A percentile compares a stretch with the other conserved stretches of the same genome.
Evolutionary conservation across 2,888 invertebrate species (phyloP).

Genomic region (Ectemnius continuus): DNA sequence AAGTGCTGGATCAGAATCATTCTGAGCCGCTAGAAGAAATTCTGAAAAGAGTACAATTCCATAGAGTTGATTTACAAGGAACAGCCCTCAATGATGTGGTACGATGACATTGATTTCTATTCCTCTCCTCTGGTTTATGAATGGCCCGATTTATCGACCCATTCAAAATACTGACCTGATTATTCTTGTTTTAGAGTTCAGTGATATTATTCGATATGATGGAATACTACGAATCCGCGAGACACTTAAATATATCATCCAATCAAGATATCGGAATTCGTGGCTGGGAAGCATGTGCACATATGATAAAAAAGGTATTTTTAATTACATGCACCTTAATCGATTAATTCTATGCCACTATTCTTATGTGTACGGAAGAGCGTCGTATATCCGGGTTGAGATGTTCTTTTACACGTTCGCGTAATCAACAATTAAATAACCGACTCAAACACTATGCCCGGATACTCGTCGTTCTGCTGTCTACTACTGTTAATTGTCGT

Average conservation of each 20-base stretch:
- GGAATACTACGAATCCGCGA: slow-evolving; percentile 92
- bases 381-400: too few species aligned
- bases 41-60: slow-evolving; percentile 87
- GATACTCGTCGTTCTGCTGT: too few species aligned
- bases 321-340: slow-evolving; percentile 9
- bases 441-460: too few species aligned
- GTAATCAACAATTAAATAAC: too few species aligned
- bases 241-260: slow-evolving; percentile 86
- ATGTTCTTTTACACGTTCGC: too few species aligned
- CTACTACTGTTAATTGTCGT: too few species aligned
- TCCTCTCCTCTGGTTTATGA: not conserved
- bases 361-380: slow-evolving; percentile 1
- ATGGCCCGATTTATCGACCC: not conserved
- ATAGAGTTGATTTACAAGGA: slow-evolving; percentile 84
- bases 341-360: not conserved
- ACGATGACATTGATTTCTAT: slow-evolving; percentile 62
- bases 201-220: slow-evolving; percentile 94
- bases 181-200: slow-evolving; percentile 74
- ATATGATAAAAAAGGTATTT: slow-evolving; percentile 87
- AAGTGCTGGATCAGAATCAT: slow-evolving; percentile 83
- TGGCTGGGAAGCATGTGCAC: slow-evolving; percentile 91
- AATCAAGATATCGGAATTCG: slow-evolving; percentile 87
- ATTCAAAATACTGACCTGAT: not conserved
- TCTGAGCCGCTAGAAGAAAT: slow-evolving; percentile 92
- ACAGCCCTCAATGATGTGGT: slow-evolving; percentile 87